Conservation (phyloP, 2,113 vertebrate species). For the Genyomyrus donnyi region DNA sequence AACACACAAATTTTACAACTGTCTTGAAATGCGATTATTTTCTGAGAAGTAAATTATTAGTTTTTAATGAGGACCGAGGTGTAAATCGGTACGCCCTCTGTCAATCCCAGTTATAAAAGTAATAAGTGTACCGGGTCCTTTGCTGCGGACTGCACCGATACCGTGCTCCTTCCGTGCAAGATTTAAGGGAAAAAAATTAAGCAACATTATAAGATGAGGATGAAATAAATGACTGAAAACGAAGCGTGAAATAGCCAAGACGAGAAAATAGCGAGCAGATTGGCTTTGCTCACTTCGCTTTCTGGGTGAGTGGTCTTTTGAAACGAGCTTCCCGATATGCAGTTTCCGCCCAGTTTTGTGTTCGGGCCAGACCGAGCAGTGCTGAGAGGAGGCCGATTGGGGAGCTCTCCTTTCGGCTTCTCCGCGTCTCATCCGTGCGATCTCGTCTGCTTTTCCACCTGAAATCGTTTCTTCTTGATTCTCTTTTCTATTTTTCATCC, state of each 20-base stretch:
- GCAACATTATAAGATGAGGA: neutral
- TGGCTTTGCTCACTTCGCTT: slow-evolving; percentile 52
- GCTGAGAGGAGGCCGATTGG: slow-evolving; percentile 48
- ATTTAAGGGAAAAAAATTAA: neutral
- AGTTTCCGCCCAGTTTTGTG: slow-evolving; percentile 68
- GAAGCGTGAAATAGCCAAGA: neutral
- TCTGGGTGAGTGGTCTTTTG: slow-evolving; percentile 59
- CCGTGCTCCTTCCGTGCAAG: neutral
- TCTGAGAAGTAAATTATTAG: neutral
- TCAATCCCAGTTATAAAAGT: slow-evolving; percentile 2
- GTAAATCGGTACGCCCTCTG: slow-evolving; percentile 8
- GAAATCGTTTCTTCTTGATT: neutral
- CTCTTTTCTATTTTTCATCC: neutral
- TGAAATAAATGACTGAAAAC: slow-evolving; percentile 4
- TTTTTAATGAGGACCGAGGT: neutral
- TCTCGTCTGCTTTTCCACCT: neutral
- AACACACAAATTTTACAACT: neutral
- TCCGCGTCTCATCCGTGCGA: neutral
- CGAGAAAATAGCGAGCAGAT: slow-evolving; percentile 31
- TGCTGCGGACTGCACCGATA: neutral
- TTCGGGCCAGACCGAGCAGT: slow-evolving; percentile 47
- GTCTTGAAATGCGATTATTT: neutral
- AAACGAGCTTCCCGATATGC: slow-evolving; percentile 27
- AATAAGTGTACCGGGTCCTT: neutral
- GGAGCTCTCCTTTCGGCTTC: neutral